A percentile compares a stretch with the other conserved stretches of the same genome.
These are phyloP conservation scores for Conomelus anceps DNA, from an alignment of 2,888 invertebrate species.

Conservation along the genomic window DNA sequence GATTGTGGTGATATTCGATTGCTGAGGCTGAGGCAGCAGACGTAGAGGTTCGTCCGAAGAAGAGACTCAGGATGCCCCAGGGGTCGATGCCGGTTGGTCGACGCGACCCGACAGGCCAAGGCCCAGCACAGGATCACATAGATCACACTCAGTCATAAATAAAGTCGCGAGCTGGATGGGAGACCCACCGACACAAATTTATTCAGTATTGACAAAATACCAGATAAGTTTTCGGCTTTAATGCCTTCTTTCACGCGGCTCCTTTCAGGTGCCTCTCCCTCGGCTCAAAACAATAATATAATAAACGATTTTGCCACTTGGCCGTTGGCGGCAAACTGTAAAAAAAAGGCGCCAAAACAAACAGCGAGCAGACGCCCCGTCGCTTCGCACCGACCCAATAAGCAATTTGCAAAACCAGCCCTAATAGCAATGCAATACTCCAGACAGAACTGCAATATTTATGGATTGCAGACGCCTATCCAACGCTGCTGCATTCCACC, in stretches of 20 bases:
- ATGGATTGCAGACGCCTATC: neutral
- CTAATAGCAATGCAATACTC: neutral
- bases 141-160: neutral
- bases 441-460: neutral
- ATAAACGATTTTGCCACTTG: conserved; percentile 2
- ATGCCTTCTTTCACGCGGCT: conserved; percentile 18
- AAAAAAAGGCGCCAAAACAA: conserved; percentile 7
- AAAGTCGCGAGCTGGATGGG: neutral
- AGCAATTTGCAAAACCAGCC: conserved; percentile 24
- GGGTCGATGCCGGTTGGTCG: no score
- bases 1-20: neutral
- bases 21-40: neutral
- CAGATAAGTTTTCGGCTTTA: conserved; percentile 16
- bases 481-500: neutral
- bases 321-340: neutral
- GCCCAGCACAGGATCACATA: neutral
- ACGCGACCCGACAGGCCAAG: no score
- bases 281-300: conserved; percentile 8
- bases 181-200: conserved; percentile 8
- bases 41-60: no score
- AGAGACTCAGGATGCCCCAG: no score
- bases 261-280: neutral
- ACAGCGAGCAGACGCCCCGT: conserved; percentile 6
- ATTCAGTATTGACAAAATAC: conserved; percentile 18
- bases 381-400: conserved; percentile 16